These are phyloP conservation scores for Mesembrinibis cayennensis DNA, from an alignment of 2,113 vertebrate species.

Conservation along the genomic window DNA sequence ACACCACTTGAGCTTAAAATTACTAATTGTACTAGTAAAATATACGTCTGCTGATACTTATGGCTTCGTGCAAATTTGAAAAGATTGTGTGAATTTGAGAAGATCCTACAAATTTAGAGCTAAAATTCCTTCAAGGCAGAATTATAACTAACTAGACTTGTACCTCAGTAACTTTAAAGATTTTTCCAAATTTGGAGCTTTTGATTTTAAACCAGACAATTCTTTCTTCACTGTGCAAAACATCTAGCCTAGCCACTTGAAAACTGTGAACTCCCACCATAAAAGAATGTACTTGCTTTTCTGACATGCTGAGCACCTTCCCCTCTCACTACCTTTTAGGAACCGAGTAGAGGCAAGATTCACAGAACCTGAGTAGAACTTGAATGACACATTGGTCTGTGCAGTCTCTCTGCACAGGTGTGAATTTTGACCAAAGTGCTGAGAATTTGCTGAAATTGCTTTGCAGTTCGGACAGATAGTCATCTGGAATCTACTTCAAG, in stretches of 20 bases:
- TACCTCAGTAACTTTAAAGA: neutral
- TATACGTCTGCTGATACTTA: neutral
- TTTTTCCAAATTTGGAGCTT: neutral
- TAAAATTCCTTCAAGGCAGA: neutral
- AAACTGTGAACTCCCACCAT: neutral
- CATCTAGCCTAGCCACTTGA: neutral
- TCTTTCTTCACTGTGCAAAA: neutral
- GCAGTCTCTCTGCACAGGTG: neutral
- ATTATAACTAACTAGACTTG: neutral
- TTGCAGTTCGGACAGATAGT: neutral
- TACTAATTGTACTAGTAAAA: neutral
- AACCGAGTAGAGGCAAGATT: neutral
- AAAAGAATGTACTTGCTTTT: neutral
- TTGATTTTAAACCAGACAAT: neutral
- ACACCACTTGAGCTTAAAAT: neutral
- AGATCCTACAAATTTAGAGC: neutral
- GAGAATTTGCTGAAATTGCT: neutral
- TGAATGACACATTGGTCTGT: neutral
- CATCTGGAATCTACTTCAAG: neutral
- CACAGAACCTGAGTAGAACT: neutral
- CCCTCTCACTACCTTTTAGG: neutral
- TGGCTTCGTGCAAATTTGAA: neutral
- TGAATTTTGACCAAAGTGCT: neutral
- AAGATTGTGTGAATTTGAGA: neutral
- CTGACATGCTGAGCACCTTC: neutral